Conservation (phyloP, 2,888 invertebrate species). For the Leuctra nigra region DNA sequence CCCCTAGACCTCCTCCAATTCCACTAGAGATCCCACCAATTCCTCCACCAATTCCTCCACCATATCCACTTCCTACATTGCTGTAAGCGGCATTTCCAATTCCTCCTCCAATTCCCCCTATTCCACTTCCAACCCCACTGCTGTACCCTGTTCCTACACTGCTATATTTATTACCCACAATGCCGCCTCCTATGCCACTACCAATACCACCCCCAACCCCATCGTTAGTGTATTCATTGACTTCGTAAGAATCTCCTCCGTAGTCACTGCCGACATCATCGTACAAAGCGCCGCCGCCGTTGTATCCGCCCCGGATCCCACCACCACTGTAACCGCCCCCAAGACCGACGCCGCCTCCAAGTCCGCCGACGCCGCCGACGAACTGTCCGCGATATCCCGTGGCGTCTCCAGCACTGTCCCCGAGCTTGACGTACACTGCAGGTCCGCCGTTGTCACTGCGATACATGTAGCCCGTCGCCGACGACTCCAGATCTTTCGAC, state of each 20-base stretch:
- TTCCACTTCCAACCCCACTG: slow-evolving; percentile 7
- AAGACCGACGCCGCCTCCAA: not conserved
- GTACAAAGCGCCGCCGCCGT: not conserved
- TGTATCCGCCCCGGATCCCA: slow-evolving; percentile 5
- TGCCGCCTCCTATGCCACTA: not conserved
- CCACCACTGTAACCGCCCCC: slow-evolving; percentile 2
- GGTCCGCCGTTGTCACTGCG: slow-evolving; percentile 44
- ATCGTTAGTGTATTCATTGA: not conserved
- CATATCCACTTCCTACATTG: slow-evolving; percentile 9
- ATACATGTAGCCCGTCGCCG: slow-evolving; percentile 49
- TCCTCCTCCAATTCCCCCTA: slow-evolving; percentile 10
- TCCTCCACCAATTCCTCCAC: slow-evolving; percentile 12
- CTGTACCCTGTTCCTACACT: not conserved
- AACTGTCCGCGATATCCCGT: slow-evolving; percentile 3
- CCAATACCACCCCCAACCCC: slow-evolving; percentile 4
- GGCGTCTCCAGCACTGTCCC: slow-evolving; percentile 38
- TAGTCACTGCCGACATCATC: not conserved
- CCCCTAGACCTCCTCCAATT: not conserved
- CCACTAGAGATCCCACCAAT: not conserved
- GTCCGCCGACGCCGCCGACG: not conserved
- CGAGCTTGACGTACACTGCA: slow-evolving; percentile 45
- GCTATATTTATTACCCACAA: not conserved
- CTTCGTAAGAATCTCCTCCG: not conserved
- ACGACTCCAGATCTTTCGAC: slow-evolving; percentile 52
- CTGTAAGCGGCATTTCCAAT: not conserved